Conservation (phyloP, 1,140 invertebrate species). For the Sinella curviseta region DNA sequence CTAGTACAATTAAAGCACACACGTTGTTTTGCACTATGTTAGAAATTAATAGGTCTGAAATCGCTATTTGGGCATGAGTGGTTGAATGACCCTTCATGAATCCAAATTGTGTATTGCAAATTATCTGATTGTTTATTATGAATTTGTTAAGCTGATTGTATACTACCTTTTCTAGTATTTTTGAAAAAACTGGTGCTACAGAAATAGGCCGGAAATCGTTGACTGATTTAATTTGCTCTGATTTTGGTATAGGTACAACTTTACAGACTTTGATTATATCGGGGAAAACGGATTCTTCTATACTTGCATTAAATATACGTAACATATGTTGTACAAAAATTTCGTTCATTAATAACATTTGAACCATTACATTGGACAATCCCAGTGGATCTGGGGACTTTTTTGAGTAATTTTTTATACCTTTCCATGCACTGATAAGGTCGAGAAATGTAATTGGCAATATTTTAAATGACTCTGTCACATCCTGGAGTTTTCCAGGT, state of each 20-base stretch:
- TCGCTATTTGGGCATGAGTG: neutral
- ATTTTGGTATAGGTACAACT: neutral
- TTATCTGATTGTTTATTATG: neutral
- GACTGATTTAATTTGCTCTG: neutral
- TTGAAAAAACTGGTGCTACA: neutral
- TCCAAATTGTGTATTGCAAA: neutral
- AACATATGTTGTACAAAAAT: neutral
- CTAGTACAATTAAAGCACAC: neutral
- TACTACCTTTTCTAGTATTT: neutral
- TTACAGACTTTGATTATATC: neutral
- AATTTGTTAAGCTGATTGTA: neutral
- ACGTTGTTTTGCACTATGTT: neutral
- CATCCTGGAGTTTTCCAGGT: neutral
- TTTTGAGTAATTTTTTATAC: neutral
- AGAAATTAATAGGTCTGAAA: neutral
- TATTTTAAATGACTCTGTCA: neutral
- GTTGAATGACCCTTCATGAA: neutral
- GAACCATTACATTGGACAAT: neutral
- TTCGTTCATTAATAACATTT: neutral
- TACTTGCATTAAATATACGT: neutral
- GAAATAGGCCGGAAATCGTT: neutral
- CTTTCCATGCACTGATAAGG: neutral
- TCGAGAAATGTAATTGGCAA: neutral
- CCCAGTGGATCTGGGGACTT: neutral
- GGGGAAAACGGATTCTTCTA: neutral